Evolutionary conservation across 1,140 invertebrate genomes (phyloP).

Genomic region (Sycobia sp.): DNA sequence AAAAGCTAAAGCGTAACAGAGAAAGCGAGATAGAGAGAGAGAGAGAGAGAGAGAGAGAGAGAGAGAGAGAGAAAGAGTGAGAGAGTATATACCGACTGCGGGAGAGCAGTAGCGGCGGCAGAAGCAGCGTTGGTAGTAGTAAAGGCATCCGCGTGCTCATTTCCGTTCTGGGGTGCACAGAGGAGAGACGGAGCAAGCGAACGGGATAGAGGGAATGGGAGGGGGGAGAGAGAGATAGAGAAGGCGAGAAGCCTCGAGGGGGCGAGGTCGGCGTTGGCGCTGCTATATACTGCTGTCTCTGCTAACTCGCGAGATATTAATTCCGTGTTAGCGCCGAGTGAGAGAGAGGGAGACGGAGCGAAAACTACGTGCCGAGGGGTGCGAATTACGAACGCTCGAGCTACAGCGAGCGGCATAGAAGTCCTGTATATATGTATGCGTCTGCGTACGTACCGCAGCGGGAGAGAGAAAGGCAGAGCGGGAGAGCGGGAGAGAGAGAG

Average conservation of each 20-base stretch:
- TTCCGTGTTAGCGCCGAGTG: constrained; percentile 61
- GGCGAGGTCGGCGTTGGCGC: neutral
- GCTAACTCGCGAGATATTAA: constrained; percentile 65
- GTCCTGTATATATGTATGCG: constrained; percentile 1
- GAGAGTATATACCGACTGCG: constrained; percentile 10
- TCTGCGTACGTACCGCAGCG: neutral
- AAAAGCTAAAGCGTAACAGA: no score
- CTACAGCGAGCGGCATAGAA: constrained; percentile 14
- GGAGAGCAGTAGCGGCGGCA: constrained; percentile 27
- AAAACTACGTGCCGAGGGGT: constrained; percentile 56
- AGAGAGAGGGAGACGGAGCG: constrained; percentile 54
- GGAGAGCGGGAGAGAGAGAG: constrained; percentile 25
- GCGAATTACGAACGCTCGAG: constrained; percentile 40
- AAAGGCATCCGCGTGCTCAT: constrained; percentile 61
- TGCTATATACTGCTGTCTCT: no score
- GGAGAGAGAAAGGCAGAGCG: no score
- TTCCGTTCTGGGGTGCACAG: constrained; percentile 53
- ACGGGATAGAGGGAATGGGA: constrained; percentile 28
- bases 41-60: no score
- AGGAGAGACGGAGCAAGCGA: constrained; percentile 32
- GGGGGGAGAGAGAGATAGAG: constrained; percentile 29
- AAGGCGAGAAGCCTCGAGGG: constrained; percentile 13
- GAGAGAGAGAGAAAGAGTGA: no score
- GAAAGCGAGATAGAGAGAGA: no score
- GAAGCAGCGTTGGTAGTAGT: no score